phyloP scores from a whole-genome alignment of 2,888 invertebrate genomes.

The Parasteatoda lunata region DNA sequence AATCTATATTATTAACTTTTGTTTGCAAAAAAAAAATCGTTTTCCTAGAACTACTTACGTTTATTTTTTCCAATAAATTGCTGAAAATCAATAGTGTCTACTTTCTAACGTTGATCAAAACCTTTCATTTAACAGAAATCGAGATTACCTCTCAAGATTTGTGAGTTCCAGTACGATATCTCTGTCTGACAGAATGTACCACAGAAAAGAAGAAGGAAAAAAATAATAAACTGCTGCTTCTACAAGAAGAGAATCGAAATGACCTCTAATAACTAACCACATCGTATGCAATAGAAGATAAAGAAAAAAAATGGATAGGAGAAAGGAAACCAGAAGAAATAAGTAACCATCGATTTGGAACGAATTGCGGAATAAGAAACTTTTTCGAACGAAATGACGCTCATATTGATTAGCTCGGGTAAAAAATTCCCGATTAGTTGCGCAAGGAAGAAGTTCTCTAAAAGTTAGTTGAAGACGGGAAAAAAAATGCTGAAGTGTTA shows the following conservation, averaged over 20 bases:
- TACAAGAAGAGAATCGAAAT: background rate
- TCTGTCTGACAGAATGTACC: background rate
- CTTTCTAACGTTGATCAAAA: no score
- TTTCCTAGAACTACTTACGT: no score
- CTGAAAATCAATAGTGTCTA: no score
- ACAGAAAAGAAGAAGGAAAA: background rate
- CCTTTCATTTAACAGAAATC: no score
- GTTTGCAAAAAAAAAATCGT: no score
- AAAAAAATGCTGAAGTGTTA: slow-evolving; percentile 7
- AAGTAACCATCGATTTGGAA: background rate
- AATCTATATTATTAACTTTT: no score
- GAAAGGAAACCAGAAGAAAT: background rate
- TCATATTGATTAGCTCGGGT: slow-evolving; percentile 32
- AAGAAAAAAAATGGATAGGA: background rate
- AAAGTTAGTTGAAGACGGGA: slow-evolving; percentile 14
- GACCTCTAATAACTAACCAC: slow-evolving; percentile 5
- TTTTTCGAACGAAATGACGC: slow-evolving; percentile 14
- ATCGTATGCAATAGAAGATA: background rate
- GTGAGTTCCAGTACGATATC: background rate
- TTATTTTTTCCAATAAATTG: no score
- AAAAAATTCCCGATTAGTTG: slow-evolving; percentile 21
- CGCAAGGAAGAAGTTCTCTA: slow-evolving; percentile 6
- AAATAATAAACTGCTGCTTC: background rate
- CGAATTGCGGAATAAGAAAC: slow-evolving; percentile 11
- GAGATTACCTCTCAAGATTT: background rate